These are phyloP conservation scores for Miichthys miiuy DNA, from an alignment of 2,797 vertebrate species.

Conservation along the genomic window DNA sequence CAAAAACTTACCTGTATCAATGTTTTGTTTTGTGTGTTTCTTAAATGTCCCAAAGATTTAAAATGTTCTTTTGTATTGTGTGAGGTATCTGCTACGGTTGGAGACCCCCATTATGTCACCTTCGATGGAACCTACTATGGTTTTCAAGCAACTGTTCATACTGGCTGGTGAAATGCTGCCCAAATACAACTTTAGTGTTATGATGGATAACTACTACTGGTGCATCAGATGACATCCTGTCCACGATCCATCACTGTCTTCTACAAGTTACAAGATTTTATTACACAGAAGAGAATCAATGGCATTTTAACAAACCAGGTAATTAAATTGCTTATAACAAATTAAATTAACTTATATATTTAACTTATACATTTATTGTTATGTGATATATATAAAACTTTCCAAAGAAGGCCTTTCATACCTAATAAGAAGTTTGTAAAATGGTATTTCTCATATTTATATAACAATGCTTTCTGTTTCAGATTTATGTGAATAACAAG, in stretches of 20 bases:
- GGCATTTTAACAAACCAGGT: conserved; percentile 72
- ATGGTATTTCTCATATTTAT: neutral
- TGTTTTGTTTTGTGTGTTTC: neutral
- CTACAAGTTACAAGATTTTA: conserved; percentile 84
- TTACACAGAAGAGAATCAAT: conserved; percentile 75
- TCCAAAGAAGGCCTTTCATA: neutral
- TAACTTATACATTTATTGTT: neutral
- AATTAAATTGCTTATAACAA: conserved; percentile 29
- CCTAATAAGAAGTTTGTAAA: neutral
- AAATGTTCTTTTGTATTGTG: conserved; percentile 2
- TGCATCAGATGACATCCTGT: conserved; percentile 63
- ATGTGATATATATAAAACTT: neutral
- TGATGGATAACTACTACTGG: conserved; percentile 87
- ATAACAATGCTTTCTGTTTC: conserved; percentile 20
- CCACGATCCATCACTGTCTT: conserved; percentile 85
- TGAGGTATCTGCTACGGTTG: conserved; percentile 90
- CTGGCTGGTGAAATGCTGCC: conserved; percentile 85
- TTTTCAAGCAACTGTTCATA: conserved; percentile 92
- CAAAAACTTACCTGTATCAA: neutral
- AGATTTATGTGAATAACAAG: conserved; percentile 87
- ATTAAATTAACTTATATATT: neutral
- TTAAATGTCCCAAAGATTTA: neutral
- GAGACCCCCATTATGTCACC: conserved; percentile 90
- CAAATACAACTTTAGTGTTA: conserved; percentile 83
- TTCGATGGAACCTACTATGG: conserved; percentile 92